These are phyloP conservation scores for Macaria liturata DNA, from an alignment of 2,888 invertebrate species.

Conservation along the genomic window DNA sequence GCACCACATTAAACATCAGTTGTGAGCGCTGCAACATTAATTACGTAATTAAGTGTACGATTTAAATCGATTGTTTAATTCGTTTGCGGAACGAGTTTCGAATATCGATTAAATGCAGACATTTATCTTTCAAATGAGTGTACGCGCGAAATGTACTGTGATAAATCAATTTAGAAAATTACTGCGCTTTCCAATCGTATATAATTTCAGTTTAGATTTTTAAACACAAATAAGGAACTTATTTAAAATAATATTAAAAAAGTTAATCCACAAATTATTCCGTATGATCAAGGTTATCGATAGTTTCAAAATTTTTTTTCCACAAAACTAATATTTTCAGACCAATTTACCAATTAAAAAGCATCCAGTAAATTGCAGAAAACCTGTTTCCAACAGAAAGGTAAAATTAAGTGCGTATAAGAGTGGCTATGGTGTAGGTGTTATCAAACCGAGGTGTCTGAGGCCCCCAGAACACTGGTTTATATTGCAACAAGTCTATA, in stretches of 20 bases:
- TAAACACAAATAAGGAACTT: too few relatives aligned
- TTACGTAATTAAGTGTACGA: conserved; percentile 71
- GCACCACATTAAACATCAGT: conserved; percentile 42
- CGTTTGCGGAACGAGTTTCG: conserved; percentile 60
- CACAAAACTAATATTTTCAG: too few relatives aligned
- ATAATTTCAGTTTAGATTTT: too few relatives aligned
- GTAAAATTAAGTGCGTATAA: background rate
- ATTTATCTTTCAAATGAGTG: conserved; percentile 26
- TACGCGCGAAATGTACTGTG: background rate
- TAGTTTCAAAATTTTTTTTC: too few relatives aligned
- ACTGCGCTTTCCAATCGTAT: background rate
- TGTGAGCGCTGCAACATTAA: conserved; percentile 59
- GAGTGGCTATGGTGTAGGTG: too few relatives aligned
- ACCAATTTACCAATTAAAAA: too few relatives aligned
- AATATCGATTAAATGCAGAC: conserved; percentile 31
- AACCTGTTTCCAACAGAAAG: too few relatives aligned
- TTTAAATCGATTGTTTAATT: conserved; percentile 70
- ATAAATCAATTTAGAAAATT: conserved; percentile 2
- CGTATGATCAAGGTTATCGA: too few relatives aligned
- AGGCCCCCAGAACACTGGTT: conserved; percentile 39
- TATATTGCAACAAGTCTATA: conserved; percentile 50
- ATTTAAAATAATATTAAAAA: too few relatives aligned
- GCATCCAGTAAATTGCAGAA: too few relatives aligned
- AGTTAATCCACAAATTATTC: too few relatives aligned
- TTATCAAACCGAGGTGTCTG: too few relatives aligned